Conservation (phyloP, 1,140 invertebrate genomes). For the Neocloeon triangulifer region DNA sequence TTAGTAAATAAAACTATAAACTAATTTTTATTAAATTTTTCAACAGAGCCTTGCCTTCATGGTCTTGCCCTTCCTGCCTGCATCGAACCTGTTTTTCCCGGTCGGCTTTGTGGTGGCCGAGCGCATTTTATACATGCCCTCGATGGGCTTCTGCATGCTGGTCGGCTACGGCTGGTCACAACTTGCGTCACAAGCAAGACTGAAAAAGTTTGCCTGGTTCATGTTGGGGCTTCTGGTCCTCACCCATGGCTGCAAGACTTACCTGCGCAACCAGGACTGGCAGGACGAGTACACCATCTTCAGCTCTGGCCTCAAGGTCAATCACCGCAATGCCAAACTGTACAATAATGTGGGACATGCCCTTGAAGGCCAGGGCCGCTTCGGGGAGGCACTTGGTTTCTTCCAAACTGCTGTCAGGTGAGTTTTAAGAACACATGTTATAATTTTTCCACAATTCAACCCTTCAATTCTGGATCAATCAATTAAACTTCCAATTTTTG, state of each 20-base stretch:
- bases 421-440: constrained; percentile 5
- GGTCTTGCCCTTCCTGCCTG: constrained; percentile 80
- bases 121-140: constrained; percentile 86
- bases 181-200: constrained; percentile 21
- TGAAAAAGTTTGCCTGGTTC: constrained; percentile 32
- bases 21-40: constrained; percentile 9
- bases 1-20: background rate
- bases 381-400: constrained; percentile 67
- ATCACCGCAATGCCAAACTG: constrained; percentile 79
- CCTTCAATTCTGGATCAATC: background rate
- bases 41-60: constrained; percentile 61
- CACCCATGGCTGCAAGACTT: constrained; percentile 58
- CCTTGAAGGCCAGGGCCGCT: constrained; percentile 63
- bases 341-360: constrained; percentile 96
- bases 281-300: constrained; percentile 81
- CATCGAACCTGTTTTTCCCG: constrained; percentile 90
- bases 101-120: constrained; percentile 96
- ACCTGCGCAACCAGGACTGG: constrained; percentile 77
- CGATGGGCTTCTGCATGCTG: constrained; percentile 90
- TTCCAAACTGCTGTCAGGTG: constrained; percentile 72
- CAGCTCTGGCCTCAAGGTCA: constrained; percentile 74
- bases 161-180: constrained; percentile 54
- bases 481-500: no score
- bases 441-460: background rate
- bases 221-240: constrained; percentile 42